These are phyloP conservation scores for Cryptoblepharus egeriae DNA, from an alignment of 2,797 vertebrate species.

Conservation along the genomic window DNA sequence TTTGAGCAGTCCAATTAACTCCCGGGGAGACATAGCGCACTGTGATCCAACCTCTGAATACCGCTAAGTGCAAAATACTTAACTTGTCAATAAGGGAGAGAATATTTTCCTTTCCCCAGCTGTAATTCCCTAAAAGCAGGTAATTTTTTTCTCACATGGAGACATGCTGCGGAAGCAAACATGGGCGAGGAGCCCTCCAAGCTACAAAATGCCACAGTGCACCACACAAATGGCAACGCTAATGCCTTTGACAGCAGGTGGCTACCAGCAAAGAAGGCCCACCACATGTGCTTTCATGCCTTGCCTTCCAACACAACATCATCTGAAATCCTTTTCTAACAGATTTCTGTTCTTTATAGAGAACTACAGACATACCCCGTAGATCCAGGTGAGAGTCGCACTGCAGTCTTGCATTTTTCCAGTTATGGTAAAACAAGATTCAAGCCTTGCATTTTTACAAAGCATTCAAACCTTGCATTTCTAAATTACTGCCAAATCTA, in stretches of 20 bases:
- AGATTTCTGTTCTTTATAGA: too few species aligned
- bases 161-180: conserved; percentile 16
- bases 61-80: background rate
- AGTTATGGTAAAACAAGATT: background rate
- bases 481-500: background rate
- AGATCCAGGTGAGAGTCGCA: background rate
- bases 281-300: background rate
- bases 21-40: background rate
- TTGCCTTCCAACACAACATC: background rate
- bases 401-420: background rate
- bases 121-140: background rate
- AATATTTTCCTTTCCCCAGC: conserved; percentile 4
- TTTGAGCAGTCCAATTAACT: background rate
- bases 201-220: background rate
- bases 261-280: background rate
- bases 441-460: background rate
- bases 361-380: background rate
- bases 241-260: background rate
- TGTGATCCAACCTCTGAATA: conserved; percentile 14
- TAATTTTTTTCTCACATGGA: background rate
- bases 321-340: background rate
- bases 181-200: background rate
- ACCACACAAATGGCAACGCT: background rate
- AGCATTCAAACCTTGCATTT: background rate
- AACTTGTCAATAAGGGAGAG: background rate